Evolutionary conservation across 2,113 vertebrate species (phyloP), one percentile per base, ranked within the genome.

Genomic region (Strix uralensis): DNA sequence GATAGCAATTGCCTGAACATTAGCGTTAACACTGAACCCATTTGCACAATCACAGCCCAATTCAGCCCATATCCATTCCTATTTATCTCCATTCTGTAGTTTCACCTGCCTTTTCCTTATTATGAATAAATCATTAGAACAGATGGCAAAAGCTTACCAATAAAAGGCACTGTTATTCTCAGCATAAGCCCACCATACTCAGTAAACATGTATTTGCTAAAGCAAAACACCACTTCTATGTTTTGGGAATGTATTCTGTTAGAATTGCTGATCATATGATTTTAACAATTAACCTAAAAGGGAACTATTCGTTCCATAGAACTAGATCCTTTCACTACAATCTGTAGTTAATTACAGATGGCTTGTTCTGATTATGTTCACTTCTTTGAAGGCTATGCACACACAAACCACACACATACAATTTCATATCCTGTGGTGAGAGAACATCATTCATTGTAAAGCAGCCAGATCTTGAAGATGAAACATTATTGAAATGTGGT

Each of bases 121-220:
- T 75, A 96, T 97, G 97, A 98, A 98, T 98, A 98, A 98, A 97
- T 97, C 96, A 97, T 97, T 80, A 96, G 94, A 98, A 89, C 96
- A 98, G 98, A 98, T 98, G 97, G 95, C 52, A 94, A 97, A 96
- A 94, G 79, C 96, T 97, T 97, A 97, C 93, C 97, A 96, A 96
- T 97, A 96, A 98, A 98, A 98, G 89, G 83, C 62, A 55, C 94
- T 98, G 86, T 93, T 95, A 97, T 90, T 90, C 95, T 97, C 91
- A 91, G 85, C 81, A 25, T 96, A 97, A 98, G 95, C 78, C 81
- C 91, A 96, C 90, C 94, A 80, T 46, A 85, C 38, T 96, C 81
- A 90, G 94, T 90, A 90, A 96, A 97, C 57, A 92, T 38, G 44
- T 69, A 95, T 89, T 75, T 96, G 38, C 69, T 90, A 80, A 95